A percentile compares a stretch with the other conserved stretches of the same genome.
These are phyloP conservation scores for Balanococcus diminutus DNA, from an alignment of 2,888 invertebrate species.

Conservation along the genomic window DNA sequence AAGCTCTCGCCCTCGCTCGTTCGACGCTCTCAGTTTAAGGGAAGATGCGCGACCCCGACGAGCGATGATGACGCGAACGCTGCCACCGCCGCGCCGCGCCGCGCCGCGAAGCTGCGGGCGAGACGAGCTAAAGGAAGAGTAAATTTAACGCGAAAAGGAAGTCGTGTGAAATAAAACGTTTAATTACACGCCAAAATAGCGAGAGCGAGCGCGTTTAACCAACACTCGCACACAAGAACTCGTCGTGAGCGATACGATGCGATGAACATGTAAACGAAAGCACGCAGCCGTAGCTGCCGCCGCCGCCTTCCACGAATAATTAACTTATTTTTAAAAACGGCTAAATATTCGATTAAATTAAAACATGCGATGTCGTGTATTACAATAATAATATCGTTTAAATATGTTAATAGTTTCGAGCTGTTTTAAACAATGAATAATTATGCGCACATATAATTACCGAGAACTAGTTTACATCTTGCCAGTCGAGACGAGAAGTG, in stretches of 20 bases:
- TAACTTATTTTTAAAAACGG: conserved; percentile 36
- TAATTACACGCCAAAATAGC: conserved; percentile 47
- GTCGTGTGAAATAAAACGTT: conserved; percentile 49
- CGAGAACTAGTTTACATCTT: conserved; percentile 41
- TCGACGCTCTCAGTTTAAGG: background rate
- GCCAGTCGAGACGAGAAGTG: background rate
- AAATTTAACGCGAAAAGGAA: conserved; percentile 45
- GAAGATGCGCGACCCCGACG: background rate
- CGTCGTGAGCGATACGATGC: background rate
- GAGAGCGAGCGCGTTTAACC: background rate
- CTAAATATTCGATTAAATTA: conserved; percentile 45
- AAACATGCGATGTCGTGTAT: conserved; percentile 48
- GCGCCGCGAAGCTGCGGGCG: background rate
- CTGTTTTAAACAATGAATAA: conserved; percentile 34
- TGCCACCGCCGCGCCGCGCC: too few relatives aligned
- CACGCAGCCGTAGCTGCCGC: background rate
- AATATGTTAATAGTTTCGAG: conserved; percentile 50
- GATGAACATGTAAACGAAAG: background rate
- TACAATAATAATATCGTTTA: conserved; percentile 53
- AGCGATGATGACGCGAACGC: background rate
- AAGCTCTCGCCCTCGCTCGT: background rate
- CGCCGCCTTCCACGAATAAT: conserved; percentile 21
- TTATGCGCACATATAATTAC: conserved; percentile 42
- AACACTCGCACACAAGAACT: background rate
- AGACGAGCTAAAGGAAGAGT: background rate